phyloP scores from a whole-genome alignment of 2,113 vertebrate genomes.

The Pontoporia blainvillei region DNA sequence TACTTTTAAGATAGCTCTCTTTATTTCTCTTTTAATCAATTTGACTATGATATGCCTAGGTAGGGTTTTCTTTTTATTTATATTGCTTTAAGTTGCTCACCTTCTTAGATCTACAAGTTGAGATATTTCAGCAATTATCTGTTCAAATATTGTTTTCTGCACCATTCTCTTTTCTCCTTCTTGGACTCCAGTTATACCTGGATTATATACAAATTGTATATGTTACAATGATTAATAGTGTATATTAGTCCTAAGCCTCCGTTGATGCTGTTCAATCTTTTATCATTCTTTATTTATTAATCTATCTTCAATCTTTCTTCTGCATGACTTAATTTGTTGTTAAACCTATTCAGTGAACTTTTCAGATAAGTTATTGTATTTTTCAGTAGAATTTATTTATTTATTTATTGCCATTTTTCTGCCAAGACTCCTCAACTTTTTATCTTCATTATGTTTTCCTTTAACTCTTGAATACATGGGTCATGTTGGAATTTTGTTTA shows the following conservation, averaged over 20 bases:
- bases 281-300: background rate
- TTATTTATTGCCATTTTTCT: background rate
- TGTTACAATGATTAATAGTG: background rate
- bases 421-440: background rate
- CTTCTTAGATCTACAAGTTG: background rate
- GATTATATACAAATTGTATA: background rate
- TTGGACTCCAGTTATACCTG: background rate
- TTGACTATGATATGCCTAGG: background rate
- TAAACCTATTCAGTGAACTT: background rate
- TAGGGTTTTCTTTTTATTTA: background rate
- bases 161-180: background rate
- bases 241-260: background rate
- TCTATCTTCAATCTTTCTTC: background rate
- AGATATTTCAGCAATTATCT: background rate
- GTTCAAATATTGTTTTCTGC: background rate
- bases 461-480: background rate
- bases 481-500: background rate
- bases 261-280: background rate
- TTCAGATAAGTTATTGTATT: background rate
- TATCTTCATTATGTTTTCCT: background rate
- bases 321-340: background rate
- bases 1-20: background rate
- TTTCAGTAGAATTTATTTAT: background rate
- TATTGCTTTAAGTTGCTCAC: background rate
- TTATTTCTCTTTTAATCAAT: background rate